These are phyloP conservation scores for Nomia melanderi DNA, from an alignment of 1,140 invertebrate species.

Conservation along the genomic window DNA sequence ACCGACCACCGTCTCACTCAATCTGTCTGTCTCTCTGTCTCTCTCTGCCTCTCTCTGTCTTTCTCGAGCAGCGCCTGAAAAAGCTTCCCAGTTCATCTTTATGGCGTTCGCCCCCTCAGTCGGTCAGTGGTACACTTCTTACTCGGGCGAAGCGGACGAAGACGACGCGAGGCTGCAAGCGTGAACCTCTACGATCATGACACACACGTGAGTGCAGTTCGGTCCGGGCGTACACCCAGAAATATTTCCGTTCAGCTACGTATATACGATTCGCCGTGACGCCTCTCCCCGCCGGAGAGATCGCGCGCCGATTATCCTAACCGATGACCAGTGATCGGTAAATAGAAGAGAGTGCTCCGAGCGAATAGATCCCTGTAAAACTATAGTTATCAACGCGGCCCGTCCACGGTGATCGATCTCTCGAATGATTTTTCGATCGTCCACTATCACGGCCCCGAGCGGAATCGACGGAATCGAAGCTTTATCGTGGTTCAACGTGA, in stretches of 20 bases:
- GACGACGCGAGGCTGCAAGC: slow-evolving; percentile 1
- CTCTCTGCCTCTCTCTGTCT: not conserved
- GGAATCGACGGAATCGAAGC: too few relatives aligned
- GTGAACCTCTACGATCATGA: not conserved
- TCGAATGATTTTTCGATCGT: not conserved
- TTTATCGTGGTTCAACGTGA: too few relatives aligned
- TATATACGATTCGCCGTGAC: not conserved
- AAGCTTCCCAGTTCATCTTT: not conserved
- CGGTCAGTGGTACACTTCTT: slow-evolving; percentile 18
- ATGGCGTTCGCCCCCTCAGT: slow-evolving; percentile 21
- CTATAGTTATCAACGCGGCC: not conserved
- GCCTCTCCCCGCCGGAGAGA: not conserved
- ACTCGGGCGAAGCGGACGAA: slow-evolving; percentile 11
- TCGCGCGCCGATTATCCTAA: not conserved
- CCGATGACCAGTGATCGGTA: slow-evolving; percentile 6
- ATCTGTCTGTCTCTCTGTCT: not conserved
- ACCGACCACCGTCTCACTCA: too few relatives aligned
- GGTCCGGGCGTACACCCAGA: not conserved
- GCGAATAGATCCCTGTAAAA: slow-evolving; percentile 8
- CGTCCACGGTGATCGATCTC: not conserved
- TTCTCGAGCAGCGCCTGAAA: not conserved
- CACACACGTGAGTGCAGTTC: slow-evolving; percentile 38
- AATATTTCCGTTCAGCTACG: not conserved
- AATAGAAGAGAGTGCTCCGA: not conserved
- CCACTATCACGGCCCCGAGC: not conserved